These are phyloP conservation scores for Camptogramma bilineatum DNA, from an alignment of 2,888 invertebrate genomes.

Conservation along the genomic window DNA sequence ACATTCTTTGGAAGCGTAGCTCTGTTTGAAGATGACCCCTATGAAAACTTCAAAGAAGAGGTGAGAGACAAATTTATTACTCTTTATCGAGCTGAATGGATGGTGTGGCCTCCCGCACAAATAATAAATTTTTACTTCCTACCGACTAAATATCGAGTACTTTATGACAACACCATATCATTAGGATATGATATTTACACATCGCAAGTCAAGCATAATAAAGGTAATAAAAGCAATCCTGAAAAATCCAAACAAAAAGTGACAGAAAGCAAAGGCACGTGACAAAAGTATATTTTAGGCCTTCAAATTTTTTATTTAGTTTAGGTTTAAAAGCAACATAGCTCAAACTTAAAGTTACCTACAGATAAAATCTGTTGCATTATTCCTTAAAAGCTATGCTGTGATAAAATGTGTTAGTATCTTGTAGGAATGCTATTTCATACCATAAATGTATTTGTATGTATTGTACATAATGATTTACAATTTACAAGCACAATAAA, in stretches of 20 bases:
- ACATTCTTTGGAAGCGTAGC: conserved; percentile 93
- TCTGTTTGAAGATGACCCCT: conserved; percentile 88
- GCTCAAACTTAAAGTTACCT: conserved; percentile 21
- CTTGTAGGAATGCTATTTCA: conserved; percentile 40
- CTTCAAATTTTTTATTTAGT: conserved; percentile 15
- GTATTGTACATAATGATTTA: conserved; percentile 37
- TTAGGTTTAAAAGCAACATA: conserved; percentile 23
- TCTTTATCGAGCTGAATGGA: conserved; percentile 95
- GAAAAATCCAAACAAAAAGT: conserved; percentile 12
- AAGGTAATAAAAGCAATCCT: conserved; percentile 47
- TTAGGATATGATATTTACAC: conserved; percentile 95
- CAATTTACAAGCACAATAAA: conserved; percentile 20
- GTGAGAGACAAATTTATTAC: conserved; percentile 90
- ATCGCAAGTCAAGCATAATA: conserved; percentile 91
- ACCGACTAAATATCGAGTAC: conserved; percentile 93
- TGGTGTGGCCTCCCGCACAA: conserved; percentile 98
- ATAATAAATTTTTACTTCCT: conserved; percentile 95
- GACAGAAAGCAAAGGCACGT: conserved; percentile 18
- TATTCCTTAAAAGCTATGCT: conserved; percentile 56
- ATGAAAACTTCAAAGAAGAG: conserved; percentile 88
- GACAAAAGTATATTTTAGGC: conserved; percentile 24
- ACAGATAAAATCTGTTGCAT: conserved; percentile 43
- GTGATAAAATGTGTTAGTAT: conserved; percentile 61
- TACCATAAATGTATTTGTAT: conserved; percentile 41
- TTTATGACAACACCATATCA: conserved; percentile 95